These are phyloP conservation scores for Nansenia antarctica DNA, from an alignment of 2,113 vertebrate genomes.

Conservation along the genomic window DNA sequence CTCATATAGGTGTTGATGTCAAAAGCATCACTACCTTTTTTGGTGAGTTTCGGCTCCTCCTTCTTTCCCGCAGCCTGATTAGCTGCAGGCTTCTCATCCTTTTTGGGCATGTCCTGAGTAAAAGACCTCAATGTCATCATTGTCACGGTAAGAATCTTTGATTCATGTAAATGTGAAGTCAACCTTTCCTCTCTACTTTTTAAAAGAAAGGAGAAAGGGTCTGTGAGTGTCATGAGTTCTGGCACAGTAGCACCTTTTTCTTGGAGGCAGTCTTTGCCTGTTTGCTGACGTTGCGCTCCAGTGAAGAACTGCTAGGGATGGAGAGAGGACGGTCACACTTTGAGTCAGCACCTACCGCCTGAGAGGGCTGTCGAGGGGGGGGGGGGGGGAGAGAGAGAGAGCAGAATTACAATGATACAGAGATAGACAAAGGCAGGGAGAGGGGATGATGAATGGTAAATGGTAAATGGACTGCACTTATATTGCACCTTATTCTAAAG, in stretches of 20 bases:
- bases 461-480: no score
- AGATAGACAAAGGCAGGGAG: not conserved
- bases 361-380: constrained; percentile 38
- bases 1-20: not conserved
- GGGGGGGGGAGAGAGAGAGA: not conserved
- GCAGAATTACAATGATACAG: no score
- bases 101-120: constrained; percentile 56
- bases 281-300: constrained; percentile 61
- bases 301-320: constrained; percentile 28
- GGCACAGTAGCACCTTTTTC: constrained; percentile 69
- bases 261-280: constrained; percentile 47
- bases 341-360: constrained; percentile 35
- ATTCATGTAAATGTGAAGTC: not conserved
- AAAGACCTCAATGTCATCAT: no score
- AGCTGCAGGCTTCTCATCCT: constrained; percentile 51
- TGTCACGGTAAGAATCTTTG: not conserved
- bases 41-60: constrained; percentile 54
- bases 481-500: no score
- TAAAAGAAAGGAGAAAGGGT: not conserved
- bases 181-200: not conserved
- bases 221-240: not conserved
- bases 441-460: not conserved
- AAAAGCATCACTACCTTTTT: constrained; percentile 52
- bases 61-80: constrained; percentile 46
- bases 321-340: constrained; percentile 42